A percentile compares a stretch with the other conserved stretches of the same genome.
These are phyloP conservation scores for Pedetes capensis DNA, from an alignment of 2,113 vertebrate species.

Conservation along the genomic window DNA sequence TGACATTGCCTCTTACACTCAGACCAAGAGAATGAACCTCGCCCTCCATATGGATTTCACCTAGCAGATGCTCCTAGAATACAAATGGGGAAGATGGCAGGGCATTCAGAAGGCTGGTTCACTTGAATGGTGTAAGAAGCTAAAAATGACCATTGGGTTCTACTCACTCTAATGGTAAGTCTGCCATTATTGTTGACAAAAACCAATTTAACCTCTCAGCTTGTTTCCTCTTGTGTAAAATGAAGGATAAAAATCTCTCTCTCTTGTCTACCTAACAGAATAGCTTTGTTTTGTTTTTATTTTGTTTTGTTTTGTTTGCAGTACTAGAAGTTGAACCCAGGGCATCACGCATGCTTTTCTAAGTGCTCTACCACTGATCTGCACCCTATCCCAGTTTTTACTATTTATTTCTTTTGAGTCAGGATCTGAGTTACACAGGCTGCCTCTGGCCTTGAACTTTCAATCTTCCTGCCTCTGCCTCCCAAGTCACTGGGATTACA, in stretches of 20 bases:
- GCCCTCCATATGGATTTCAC: not conserved
- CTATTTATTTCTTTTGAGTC: too few relatives aligned
- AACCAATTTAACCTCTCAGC: not conserved
- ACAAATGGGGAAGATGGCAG: not conserved
- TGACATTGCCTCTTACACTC: not conserved
- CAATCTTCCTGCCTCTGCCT: too few relatives aligned
- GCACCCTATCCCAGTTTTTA: too few relatives aligned
- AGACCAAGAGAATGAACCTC: not conserved
- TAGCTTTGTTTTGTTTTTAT: too few relatives aligned
- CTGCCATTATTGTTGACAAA: not conserved
- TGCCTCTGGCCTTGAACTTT: too few relatives aligned
- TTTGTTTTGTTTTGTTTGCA: too few relatives aligned
- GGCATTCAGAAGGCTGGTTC: not conserved
- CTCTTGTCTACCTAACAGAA: not conserved
- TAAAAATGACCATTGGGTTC: not conserved
- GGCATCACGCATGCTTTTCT: too few relatives aligned
- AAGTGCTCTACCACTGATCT: too few relatives aligned
- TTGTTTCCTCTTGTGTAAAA: not conserved
- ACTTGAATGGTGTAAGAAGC: not conserved
- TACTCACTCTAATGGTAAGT: not conserved
- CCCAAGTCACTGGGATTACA: too few relatives aligned
- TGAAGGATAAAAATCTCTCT: not conserved
- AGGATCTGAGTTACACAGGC: too few relatives aligned
- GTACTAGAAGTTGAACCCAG: too few relatives aligned
- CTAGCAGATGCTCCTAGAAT: not conserved